A percentile compares a stretch with the other conserved stretches of the same genome.
phyloP scores from a whole-genome alignment of 1,140 invertebrate species.

The Acromyrmex charruanus region DNA sequence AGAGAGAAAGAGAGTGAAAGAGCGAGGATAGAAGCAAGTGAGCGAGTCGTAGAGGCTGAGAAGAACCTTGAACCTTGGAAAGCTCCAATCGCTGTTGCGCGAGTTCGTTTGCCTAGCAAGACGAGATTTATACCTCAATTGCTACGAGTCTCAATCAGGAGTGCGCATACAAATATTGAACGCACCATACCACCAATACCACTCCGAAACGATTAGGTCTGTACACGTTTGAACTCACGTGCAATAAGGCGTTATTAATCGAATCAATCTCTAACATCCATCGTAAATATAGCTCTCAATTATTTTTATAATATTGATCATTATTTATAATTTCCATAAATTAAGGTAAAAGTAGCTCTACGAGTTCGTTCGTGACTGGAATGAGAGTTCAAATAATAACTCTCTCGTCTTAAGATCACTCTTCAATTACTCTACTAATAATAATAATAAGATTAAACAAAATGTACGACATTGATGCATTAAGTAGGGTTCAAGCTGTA shows the following conservation, averaged over 20 bases:
- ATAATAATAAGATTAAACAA: slow-evolving; percentile 1
- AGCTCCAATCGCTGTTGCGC: slow-evolving; percentile 52
- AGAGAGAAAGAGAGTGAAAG: not conserved
- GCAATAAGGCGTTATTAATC: slow-evolving; percentile 44
- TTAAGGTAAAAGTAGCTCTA: slow-evolving; percentile 21
- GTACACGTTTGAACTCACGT: not conserved
- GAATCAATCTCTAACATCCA: slow-evolving; percentile 41
- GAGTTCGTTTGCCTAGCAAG: slow-evolving; percentile 65
- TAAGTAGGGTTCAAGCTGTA: slow-evolving; percentile 9
- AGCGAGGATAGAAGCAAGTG: slow-evolving; percentile 10
- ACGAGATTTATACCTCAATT: slow-evolving; percentile 65
- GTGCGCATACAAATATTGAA: slow-evolving; percentile 33
- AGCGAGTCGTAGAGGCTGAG: slow-evolving; percentile 34
- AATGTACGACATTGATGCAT: slow-evolving; percentile 30
- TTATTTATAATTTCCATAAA: slow-evolving; percentile 58
- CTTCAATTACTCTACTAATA: slow-evolving; percentile 12
- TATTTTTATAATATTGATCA: slow-evolving; percentile 7
- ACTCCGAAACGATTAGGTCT: slow-evolving; percentile 18
- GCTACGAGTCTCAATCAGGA: slow-evolving; percentile 33
- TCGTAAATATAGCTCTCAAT: slow-evolving; percentile 28
- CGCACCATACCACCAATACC: slow-evolving; percentile 1
- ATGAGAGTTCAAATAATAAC: not conserved
- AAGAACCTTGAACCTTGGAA: slow-evolving; percentile 65
- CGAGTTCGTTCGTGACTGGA: not conserved
- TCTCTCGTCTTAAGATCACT: slow-evolving; percentile 9